Evolutionary conservation across 35 echinoderm and acorn worm species (phyloP).

Genomic region (Ptychodera flava): DNA sequence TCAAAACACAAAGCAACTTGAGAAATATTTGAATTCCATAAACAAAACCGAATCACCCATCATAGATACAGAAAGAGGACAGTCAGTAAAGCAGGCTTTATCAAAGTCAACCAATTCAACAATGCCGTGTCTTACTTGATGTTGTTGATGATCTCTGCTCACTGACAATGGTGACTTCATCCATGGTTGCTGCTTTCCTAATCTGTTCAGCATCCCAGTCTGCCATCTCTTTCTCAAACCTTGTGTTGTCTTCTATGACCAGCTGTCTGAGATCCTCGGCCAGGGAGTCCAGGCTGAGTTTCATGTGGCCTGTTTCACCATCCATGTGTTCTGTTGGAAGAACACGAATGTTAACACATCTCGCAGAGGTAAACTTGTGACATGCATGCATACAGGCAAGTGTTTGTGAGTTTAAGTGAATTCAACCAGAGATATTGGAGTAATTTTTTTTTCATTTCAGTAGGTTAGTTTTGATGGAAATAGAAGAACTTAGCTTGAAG

Average conservation of each 20-base stretch:
- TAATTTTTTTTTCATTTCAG: no score
- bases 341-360: not conserved
- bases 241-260: slow-evolving; percentile 61
- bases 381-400: no score
- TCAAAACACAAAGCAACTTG: no score
- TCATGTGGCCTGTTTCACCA: slow-evolving; percentile 29
- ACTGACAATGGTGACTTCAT: not conserved
- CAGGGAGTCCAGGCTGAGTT: slow-evolving; percentile 30
- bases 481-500: no score
- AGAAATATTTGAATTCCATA: no score
- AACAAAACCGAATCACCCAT: no score
- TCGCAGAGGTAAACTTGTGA: not conserved
- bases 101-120: no score
- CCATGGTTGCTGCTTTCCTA: not conserved
- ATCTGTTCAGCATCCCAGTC: slow-evolving; percentile 46
- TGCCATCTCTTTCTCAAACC: slow-evolving; percentile 65
- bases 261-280: slow-evolving; percentile 71
- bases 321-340: slow-evolving; percentile 20
- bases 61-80: no score
- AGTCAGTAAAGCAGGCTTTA: no score
- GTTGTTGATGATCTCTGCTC: not conserved
- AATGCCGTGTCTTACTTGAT: slow-evolving; percentile 1
- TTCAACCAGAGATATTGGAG: no score
- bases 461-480: no score
- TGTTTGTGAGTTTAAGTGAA: no score